Evolutionary conservation across 37 sponge, comb jelly and placozoan species (phyloP).

Genomic region (Agelas oroides): DNA sequence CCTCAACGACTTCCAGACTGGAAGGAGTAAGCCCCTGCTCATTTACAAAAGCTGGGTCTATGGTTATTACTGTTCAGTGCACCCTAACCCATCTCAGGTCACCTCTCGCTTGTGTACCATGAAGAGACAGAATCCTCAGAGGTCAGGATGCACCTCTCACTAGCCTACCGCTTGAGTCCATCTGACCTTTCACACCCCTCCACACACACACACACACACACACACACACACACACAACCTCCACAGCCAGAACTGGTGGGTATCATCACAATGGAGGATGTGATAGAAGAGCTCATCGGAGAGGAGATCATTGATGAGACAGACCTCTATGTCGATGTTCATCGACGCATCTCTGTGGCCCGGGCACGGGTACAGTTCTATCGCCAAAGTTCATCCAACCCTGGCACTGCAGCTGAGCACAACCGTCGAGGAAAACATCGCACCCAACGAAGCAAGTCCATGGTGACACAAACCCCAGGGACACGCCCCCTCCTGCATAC

Average conservation of each 20-base stretch:
- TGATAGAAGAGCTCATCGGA: constrained; percentile 90
- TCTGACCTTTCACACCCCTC: too few relatives aligned
- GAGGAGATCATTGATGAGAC: constrained; percentile 94
- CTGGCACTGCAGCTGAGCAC: not conserved
- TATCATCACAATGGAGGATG: constrained; percentile 88
- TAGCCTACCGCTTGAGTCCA: too few relatives aligned
- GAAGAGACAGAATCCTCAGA: constrained; percentile 16
- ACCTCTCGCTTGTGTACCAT: constrained; percentile 64
- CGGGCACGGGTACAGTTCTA: constrained; percentile 40
- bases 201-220: too few relatives aligned
- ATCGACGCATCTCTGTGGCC: constrained; percentile 54
- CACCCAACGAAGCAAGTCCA: too few relatives aligned
- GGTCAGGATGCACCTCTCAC: too few relatives aligned
- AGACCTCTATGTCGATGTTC: constrained; percentile 72
- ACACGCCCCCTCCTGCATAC: too few relatives aligned
- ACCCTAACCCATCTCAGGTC: constrained; percentile 51
- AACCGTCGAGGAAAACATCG: not conserved
- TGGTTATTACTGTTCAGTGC: too few relatives aligned
- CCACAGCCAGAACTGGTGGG: constrained; percentile 66
- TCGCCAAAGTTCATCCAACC: constrained; percentile 38
- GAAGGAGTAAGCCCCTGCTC: constrained; percentile 62
- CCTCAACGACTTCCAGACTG: constrained; percentile 84
- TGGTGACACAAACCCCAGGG: too few relatives aligned
- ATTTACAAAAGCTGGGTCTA: too few relatives aligned
- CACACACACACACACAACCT: too few relatives aligned